These are phyloP conservation scores for Scytalopus superciliaris DNA, from an alignment of 2,113 vertebrate species.

Conservation along the genomic window DNA sequence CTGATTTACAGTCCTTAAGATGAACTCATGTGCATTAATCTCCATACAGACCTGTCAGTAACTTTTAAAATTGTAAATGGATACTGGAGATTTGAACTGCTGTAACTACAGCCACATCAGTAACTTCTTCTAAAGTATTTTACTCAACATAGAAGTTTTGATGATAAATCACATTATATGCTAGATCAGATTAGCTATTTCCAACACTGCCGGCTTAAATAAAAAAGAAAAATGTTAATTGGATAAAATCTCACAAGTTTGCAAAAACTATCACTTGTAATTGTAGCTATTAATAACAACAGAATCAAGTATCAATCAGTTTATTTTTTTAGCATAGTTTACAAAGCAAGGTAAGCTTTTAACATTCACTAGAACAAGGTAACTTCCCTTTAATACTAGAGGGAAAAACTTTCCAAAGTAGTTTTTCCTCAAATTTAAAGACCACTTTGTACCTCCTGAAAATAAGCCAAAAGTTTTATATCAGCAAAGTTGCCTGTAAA, in stretches of 20 bases:
- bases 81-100: background rate
- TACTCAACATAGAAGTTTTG: background rate
- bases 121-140: background rate
- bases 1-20: background rate
- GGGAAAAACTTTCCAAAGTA: background rate
- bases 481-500: background rate
- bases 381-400: background rate
- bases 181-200: background rate
- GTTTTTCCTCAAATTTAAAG: background rate
- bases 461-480: background rate
- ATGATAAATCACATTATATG: background rate
- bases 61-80: background rate
- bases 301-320: background rate
- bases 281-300: background rate
- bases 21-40: background rate
- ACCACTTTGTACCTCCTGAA: background rate
- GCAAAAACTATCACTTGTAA: background rate
- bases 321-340: background rate
- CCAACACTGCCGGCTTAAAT: background rate
- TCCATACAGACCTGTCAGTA: background rate
- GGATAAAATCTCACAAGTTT: background rate
- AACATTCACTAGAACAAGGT: background rate
- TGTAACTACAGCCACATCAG: background rate
- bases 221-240: background rate
- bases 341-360: background rate